A percentile compares a stretch with the other conserved stretches of the same genome.
phyloP scores from a whole-genome alignment of 2,797 vertebrate genomes.

The Gorsachius magnificus region DNA sequence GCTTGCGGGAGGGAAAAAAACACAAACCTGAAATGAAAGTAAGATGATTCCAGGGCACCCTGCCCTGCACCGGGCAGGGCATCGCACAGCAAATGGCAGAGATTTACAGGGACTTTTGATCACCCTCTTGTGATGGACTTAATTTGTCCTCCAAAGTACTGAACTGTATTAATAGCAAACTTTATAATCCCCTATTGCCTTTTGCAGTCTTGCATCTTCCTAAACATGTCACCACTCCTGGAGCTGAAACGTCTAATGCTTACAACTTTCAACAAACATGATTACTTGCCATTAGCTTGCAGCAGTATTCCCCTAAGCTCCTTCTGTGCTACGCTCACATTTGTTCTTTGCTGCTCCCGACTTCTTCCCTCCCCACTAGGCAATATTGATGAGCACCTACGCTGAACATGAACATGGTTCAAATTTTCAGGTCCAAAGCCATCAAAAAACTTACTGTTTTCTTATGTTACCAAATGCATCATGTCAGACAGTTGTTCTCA shows the following conservation, averaged over 20 bases:
- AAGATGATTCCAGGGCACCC: not conserved
- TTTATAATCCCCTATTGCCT: constrained; percentile 22
- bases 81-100: not conserved
- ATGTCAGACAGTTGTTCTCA: not conserved
- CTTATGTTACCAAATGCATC: not conserved
- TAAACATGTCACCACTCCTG: constrained; percentile 34
- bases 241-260: not conserved
- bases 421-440: not conserved
- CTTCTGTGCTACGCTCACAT: not conserved
- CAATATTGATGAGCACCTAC: not conserved
- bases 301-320: not conserved
- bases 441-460: not conserved
- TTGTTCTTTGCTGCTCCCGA: not conserved
- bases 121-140: not conserved
- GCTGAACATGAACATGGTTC: not conserved
- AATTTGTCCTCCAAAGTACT: not conserved
- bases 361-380: not conserved
- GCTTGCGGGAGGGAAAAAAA: not conserved
- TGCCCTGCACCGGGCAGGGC: not conserved
- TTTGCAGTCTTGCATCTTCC: not conserved
- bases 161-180: not conserved
- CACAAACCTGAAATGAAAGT: not conserved
- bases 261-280: not conserved
- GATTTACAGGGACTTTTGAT: not conserved
- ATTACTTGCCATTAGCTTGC: not conserved